These are phyloP conservation scores for Cryptus armator DNA, from an alignment of 2,888 invertebrate species.

Conservation along the genomic window DNA sequence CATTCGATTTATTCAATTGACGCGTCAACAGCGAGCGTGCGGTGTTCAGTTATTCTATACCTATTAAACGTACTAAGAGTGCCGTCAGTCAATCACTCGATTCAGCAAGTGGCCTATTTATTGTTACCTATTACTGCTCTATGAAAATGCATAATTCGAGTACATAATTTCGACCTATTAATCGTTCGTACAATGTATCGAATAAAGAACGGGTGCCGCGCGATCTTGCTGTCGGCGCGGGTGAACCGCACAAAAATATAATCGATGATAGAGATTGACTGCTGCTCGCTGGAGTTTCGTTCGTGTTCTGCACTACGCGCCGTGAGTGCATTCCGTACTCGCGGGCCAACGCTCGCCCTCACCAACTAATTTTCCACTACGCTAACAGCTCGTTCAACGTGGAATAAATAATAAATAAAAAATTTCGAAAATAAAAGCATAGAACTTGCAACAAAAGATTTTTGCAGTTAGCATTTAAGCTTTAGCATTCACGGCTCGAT, in stretches of 20 bases:
- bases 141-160: not conserved
- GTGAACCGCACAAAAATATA: not conserved
- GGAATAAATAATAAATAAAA: not conserved
- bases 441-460: not conserved
- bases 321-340: slow-evolving; percentile 21
- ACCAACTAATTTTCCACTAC: slow-evolving; percentile 38
- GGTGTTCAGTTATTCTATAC: not conserved
- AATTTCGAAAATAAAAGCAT: not conserved
- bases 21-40: not conserved
- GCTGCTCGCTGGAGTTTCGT: not conserved
- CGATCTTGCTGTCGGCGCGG: not conserved
- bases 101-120: not conserved
- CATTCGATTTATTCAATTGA: not conserved
- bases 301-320: not conserved
- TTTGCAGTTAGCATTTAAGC: too few relatives aligned
- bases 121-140: not conserved
- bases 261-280: too few relatives aligned
- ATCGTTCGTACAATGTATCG: not conserved
- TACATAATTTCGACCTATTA: not conserved
- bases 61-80: not conserved
- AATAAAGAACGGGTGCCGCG: not conserved
- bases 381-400: slow-evolving; percentile 29
- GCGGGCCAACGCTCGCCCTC: slow-evolving; percentile 20
- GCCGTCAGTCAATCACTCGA: not conserved
- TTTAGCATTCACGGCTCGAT: too few relatives aligned